Evolutionary conservation across 2,113 vertebrate species (phyloP).

Genomic region (Hymenochirus boettgeri): DNA sequence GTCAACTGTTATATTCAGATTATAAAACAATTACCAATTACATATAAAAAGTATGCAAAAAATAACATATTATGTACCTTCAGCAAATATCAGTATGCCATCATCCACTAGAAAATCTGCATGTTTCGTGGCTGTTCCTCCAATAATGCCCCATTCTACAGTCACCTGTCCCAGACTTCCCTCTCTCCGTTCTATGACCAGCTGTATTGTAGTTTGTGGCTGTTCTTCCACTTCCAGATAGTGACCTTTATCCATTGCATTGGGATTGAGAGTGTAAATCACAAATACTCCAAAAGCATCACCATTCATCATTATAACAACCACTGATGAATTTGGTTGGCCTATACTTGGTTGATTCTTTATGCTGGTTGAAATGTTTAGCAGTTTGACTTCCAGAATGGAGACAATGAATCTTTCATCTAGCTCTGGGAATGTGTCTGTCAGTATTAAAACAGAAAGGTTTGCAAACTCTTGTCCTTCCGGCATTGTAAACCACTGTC

Average conservation of each 20-base stretch:
- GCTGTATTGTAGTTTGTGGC: constrained; percentile 66
- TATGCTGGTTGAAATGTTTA: constrained; percentile 69
- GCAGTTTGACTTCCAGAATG: constrained; percentile 72
- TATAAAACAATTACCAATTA: too few species aligned
- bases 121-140: constrained; percentile 75
- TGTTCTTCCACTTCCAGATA: constrained; percentile 79
- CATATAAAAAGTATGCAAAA: too few species aligned
- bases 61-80: constrained; percentile 71
- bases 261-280: constrained; percentile 77
- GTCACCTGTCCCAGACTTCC: constrained; percentile 85
- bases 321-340: constrained; percentile 73
- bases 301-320: constrained; percentile 87
- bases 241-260: constrained; percentile 64
- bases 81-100: constrained; percentile 76
- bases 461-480: constrained; percentile 76
- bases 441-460: constrained; percentile 81
- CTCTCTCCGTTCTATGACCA: constrained; percentile 82
- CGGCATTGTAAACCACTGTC: constrained; percentile 73
- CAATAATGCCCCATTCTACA: constrained; percentile 82
- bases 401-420: constrained; percentile 85
- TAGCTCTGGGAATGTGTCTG: constrained; percentile 80
- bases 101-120: constrained; percentile 81
- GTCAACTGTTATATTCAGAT: too few species aligned
- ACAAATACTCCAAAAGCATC: constrained; percentile 91
- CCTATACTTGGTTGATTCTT: constrained; percentile 79